Percentiles rank a stretch among this genome's conserved stretches.
phyloP scores from a whole-genome alignment of 2,797 vertebrate genomes.

The Pterois miles region DNA sequence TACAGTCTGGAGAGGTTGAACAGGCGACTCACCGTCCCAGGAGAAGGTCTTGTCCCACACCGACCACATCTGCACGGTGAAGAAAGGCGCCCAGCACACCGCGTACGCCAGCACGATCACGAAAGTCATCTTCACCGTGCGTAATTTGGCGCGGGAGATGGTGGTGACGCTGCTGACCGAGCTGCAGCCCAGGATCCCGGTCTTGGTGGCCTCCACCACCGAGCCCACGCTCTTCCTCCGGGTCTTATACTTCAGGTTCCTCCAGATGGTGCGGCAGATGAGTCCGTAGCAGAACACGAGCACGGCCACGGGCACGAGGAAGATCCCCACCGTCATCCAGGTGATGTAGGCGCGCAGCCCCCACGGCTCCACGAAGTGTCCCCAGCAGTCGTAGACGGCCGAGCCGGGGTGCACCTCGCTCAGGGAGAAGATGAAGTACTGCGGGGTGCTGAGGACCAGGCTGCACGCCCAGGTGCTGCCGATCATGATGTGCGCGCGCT shows the following conservation, averaged over 20 bases:
- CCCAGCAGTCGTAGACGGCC: conserved; percentile 93
- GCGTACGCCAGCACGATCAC: conserved; percentile 93
- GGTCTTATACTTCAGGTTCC: conserved; percentile 89
- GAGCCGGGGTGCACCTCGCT: conserved; percentile 88
- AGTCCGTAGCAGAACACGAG: conserved; percentile 90
- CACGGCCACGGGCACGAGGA: conserved; percentile 85
- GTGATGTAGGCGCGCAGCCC: conserved; percentile 90
- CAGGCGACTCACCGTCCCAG: conserved; percentile 75
- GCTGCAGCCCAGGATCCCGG: conserved; percentile 77
- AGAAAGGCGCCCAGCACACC: conserved; percentile 94
- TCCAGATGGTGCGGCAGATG: conserved; percentile 91
- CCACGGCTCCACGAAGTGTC: conserved; percentile 88
- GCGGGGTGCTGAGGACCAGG: conserved; percentile 88
- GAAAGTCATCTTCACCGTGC: conserved; percentile 95
- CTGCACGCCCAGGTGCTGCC: conserved; percentile 88
- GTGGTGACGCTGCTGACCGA: conserved; percentile 90
- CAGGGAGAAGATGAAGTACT: conserved; percentile 92
- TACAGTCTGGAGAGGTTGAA: background rate
- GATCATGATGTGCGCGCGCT: conserved; percentile 86
- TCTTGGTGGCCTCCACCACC: conserved; percentile 17
- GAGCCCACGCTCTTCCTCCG: conserved; percentile 1
- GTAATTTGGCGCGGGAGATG: conserved; percentile 92
- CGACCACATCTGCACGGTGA: conserved; percentile 95
- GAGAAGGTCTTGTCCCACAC: conserved; percentile 89
- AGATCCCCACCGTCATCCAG: conserved; percentile 90